Evolutionary conservation across 2,888 invertebrate genomes (phyloP).

Genomic region (Auanema sp.): DNA sequence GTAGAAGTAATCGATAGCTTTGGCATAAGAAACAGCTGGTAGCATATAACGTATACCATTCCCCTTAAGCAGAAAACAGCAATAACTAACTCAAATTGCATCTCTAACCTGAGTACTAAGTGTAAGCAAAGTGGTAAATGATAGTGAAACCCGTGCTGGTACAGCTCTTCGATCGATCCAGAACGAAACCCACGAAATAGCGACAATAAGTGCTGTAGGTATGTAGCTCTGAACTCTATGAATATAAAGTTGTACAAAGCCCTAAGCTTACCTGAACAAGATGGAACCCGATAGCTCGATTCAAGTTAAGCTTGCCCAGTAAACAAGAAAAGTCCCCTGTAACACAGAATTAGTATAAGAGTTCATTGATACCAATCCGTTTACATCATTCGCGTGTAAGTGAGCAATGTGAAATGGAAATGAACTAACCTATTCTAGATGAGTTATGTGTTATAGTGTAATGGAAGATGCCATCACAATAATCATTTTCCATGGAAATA

Average conservation of each 20-base stretch:
- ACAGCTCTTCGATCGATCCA: constrained; percentile 44
- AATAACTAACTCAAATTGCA: constrained; percentile 2
- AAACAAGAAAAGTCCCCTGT: constrained; percentile 52
- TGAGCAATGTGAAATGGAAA: too few species aligned
- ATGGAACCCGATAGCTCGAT: constrained; percentile 70
- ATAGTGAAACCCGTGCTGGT: constrained; percentile 45
- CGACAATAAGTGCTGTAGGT: constrained; percentile 46
- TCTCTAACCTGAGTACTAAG: constrained; percentile 44
- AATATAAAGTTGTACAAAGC: background rate
- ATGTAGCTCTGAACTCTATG: constrained; percentile 30
- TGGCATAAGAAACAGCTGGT: constrained; percentile 54
- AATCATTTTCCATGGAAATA: constrained; percentile 42
- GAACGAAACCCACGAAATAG: constrained; percentile 50
- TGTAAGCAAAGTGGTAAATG: constrained; percentile 47
- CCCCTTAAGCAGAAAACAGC: constrained; percentile 30
- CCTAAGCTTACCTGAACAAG: constrained; percentile 63
- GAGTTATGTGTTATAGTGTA: constrained; percentile 56
- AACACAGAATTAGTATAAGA: background rate
- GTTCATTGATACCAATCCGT: background rate
- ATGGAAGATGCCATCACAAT: constrained; percentile 57
- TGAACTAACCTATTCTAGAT: constrained; percentile 35
- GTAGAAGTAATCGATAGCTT: constrained; percentile 58
- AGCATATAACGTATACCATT: constrained; percentile 57
- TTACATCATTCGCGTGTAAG: background rate
- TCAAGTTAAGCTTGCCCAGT: constrained; percentile 60